Conservation (phyloP, 2,888 invertebrate species). For the Acleris sparsana region DNA sequence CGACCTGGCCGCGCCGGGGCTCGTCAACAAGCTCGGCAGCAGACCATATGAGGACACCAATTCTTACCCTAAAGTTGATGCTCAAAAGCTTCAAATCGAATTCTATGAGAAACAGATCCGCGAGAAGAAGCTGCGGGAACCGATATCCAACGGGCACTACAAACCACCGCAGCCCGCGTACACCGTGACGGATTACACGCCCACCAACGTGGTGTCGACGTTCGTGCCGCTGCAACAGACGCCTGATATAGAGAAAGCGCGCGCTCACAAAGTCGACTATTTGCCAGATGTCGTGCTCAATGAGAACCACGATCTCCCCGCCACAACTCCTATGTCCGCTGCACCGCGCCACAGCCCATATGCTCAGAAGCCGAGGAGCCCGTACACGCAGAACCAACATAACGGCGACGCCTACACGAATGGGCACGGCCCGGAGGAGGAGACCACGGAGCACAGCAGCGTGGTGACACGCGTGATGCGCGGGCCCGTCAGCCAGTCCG, state of each 20-base stretch:
- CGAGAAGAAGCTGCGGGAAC: constrained; percentile 62
- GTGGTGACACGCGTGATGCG: constrained; percentile 89
- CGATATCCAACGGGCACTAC: constrained; percentile 50
- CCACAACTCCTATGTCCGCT: constrained; percentile 49
- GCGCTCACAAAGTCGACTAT: constrained; percentile 75
- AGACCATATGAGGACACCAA: constrained; percentile 48
- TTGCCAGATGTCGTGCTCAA: constrained; percentile 78
- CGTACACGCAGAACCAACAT: constrained; percentile 20
- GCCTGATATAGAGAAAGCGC: constrained; percentile 78
- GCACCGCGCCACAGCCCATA: constrained; percentile 44
- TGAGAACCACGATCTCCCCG: constrained; percentile 51
- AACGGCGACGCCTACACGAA: constrained; percentile 48
- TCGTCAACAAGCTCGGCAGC: constrained; percentile 62
- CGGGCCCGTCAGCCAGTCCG: constrained; percentile 88
- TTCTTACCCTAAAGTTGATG: constrained; percentile 60
- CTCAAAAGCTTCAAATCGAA: constrained; percentile 74
- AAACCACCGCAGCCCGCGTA: constrained; percentile 57
- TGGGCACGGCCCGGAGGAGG: constrained; percentile 53
- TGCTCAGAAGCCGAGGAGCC: constrained; percentile 47
- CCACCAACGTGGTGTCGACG: constrained; percentile 67
- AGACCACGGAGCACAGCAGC: constrained; percentile 84
- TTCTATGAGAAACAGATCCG: constrained; percentile 79
- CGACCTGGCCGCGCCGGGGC: constrained; percentile 72
- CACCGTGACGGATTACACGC: constrained; percentile 78
- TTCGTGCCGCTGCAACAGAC: constrained; percentile 79